Evolutionary conservation across 2,888 invertebrate species (phyloP), one percentile per base, ranked within the genome.

Genomic region (Tetrapedia diversipes): DNA sequence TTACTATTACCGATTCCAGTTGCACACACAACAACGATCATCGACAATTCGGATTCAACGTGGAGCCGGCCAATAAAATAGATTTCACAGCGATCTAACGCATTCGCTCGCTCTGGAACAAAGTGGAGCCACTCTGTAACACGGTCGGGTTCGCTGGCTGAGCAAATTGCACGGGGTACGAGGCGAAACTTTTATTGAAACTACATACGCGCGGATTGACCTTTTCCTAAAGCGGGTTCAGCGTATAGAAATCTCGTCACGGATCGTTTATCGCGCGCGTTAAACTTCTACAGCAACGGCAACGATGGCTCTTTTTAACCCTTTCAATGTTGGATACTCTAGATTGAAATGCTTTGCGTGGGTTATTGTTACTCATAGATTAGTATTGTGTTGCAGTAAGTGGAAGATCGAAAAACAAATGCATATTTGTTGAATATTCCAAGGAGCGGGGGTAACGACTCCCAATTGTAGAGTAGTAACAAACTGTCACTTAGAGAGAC

Each of bases 1-100:
- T 11, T 39, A 11, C 39, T n/a, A 57, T 57, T 57, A 39, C 6
- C 24, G 24, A 57, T 57, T 57, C 57, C 39, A n/a, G 8, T 4
- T 57, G n/a, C 39, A 10, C 6, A n/a, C 39, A n/a, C n/a, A n/a
- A n/a, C n/a, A n/a, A 6, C n/a, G 24, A 39, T 24, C 24, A 11
- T 39, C 39, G 24, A 27, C n/a, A 24, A 57, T 57, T 57, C 39
- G 39, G 24, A 57, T 57, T 57, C 39, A 39, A 57, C 39, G 57
- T 11, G 39, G 27, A 27, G 3, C 11, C 7, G 1, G 11, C 24
- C 39, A n/a, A 57, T 57, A 57, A 39, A 57, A 39, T 11, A 57
- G 39, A 57, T 39, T 39, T 57, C 57, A 11, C 27, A 37, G 56
- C 56, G 22, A 37, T 22, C 56, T 14, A 19, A 32, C 53, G 19